Evolutionary conservation across 2,113 vertebrate species (phyloP), one percentile per base, ranked within the genome.

Genomic region (Percopsis transmontana): DNA sequence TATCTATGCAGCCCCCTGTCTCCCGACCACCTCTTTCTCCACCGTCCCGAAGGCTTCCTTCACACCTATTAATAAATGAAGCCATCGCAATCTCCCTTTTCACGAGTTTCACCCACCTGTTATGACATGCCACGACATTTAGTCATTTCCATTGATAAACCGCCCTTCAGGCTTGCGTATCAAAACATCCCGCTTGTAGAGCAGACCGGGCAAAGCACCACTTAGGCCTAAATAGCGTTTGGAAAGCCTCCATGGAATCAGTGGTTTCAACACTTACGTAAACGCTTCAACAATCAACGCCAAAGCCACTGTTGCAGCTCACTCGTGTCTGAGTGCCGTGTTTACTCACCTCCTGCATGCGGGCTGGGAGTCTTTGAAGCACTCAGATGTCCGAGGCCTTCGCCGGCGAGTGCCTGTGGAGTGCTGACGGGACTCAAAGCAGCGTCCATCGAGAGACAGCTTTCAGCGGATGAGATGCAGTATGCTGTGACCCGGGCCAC

Each of bases 401-500:
- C 61, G 57, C 16, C 47, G 44, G 41, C 45, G 84, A 72, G 65
- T 55, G 75, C 74, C 40, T 82, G 66, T 53, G 19, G 66, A 65
- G 64, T 67, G 60, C 70, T 52, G n/a, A 73, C 69, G 62, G 68
- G 69, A 74, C 76, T 81, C 81, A 82, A 87, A 77, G 77, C 48
- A 75, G 58, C 5, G 5, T 77, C 78, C 70, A 24, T 50, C 45
- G 68, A 82, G 81, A 79, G 68, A 3, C 54, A 40, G 68, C 56
- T 73, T 76, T 70, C 68, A 72, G 50, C 27, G 18, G 76, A 82
- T 80, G 81, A 87, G 81, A 81, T 69, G 55, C 68, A 62, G 71
- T 64, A 75, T 70, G 73, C 76, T 79, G 75, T 82, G 85, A 82
- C 85, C 72, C 13, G 2, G 66, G 70, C 68, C 72, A 48, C 39